Evolutionary conservation across 2,888 invertebrate genomes (phyloP).

Genomic region (Neoascia interrupta): DNA sequence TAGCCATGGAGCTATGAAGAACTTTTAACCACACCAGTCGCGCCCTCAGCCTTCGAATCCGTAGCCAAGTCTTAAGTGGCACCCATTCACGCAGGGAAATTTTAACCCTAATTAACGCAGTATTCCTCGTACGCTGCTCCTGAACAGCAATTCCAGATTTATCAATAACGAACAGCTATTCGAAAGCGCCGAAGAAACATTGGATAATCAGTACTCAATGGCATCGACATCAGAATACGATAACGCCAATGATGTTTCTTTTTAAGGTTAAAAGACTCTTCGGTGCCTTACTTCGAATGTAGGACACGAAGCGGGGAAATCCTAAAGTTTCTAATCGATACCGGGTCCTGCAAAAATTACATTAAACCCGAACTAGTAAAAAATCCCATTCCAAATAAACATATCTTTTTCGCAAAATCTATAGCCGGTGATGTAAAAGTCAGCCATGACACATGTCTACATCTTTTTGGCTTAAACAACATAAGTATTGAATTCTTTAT

Average conservation of each 20-base stretch:
- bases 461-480: slow-evolving; percentile 36
- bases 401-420: slow-evolving; percentile 16
- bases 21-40: background rate
- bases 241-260: background rate
- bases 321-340: slow-evolving; percentile 7
- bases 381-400: slow-evolving; percentile 25
- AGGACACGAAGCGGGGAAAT: slow-evolving; percentile 1
- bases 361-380: slow-evolving; percentile 13
- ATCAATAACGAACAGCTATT: no score
- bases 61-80: background rate
- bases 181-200: no score
- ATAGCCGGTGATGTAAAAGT: slow-evolving; percentile 31
- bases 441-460: slow-evolving; percentile 35
- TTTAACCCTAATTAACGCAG: background rate
- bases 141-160: background rate
- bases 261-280: slow-evolving; percentile 18
- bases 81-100: background rate
- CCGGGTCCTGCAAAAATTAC: slow-evolving; percentile 5
- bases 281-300: slow-evolving; percentile 14
- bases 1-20: background rate
- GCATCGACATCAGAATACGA: no score
- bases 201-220: no score
- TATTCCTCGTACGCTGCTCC: background rate
- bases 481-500: slow-evolving; percentile 48
- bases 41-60: background rate